A percentile compares a stretch with the other conserved stretches of the same genome.
Evolutionary conservation across 2,113 vertebrate species (phyloP).

Genomic region (Lipophrys pholis): DNA sequence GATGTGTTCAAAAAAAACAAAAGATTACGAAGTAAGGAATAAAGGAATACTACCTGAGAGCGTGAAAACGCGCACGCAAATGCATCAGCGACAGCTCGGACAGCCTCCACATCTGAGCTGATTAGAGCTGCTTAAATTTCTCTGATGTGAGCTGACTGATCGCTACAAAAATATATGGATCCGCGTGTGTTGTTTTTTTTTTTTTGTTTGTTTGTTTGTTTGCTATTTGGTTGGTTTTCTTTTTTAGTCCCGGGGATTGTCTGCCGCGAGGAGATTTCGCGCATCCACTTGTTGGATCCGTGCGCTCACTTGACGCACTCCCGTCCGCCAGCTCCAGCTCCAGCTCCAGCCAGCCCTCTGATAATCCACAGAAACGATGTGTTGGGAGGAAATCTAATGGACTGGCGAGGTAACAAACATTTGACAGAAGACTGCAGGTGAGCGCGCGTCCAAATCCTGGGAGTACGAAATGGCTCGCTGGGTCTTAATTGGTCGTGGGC

Average conservation of each 20-base stretch:
- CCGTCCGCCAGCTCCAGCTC: constrained; percentile 9
- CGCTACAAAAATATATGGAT: constrained; percentile 15
- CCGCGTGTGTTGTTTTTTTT: constrained; percentile 2
- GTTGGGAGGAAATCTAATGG: not conserved
- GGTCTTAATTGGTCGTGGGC: constrained; percentile 16
- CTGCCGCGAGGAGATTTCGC: constrained; percentile 15
- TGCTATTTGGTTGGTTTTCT: too few relatives aligned
- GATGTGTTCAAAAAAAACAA: not conserved
- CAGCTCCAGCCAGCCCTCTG: constrained; percentile 24
- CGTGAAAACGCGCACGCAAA: constrained; percentile 39
- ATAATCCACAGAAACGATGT: constrained; percentile 41
- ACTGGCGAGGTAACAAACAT: not conserved
- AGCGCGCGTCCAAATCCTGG: constrained; percentile 18
- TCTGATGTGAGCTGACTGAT: constrained; percentile 10
- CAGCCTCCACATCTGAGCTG: constrained; percentile 40
- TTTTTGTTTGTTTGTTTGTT: too few relatives aligned
- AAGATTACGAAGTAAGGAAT: constrained; percentile 3
- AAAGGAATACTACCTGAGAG: constrained; percentile 37
- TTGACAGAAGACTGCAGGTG: not conserved
- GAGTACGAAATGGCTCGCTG: not conserved
- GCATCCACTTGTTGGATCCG: constrained; percentile 79
- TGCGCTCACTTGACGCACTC: constrained; percentile 67
- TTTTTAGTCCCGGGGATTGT: constrained; percentile 7
- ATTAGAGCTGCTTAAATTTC: not conserved
- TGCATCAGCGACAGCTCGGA: constrained; percentile 39